Percentiles rank a stretch among this genome's conserved stretches.
Conservation (phyloP, 2,797 vertebrate genomes). For the Danio kyathit region DNA sequence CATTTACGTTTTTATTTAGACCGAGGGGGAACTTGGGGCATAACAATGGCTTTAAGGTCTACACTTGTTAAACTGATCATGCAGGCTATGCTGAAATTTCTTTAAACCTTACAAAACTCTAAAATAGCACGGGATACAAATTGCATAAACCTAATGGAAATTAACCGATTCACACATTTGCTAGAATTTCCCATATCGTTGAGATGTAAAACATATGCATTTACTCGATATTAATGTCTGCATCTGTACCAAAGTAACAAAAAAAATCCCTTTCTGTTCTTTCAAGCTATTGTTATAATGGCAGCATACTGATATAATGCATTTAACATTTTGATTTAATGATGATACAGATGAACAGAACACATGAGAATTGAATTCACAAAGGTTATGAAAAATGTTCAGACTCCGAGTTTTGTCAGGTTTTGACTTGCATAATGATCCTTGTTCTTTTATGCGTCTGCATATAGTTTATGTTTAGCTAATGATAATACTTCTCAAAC, state of each 20-base stretch:
- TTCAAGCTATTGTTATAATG: conserved; percentile 8
- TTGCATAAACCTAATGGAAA: background rate
- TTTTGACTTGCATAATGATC: background rate
- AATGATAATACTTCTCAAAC: background rate
- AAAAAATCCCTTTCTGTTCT: background rate
- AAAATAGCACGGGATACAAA: background rate
- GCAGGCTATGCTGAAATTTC: conserved; percentile 20
- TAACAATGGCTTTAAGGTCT: conserved; percentile 65
- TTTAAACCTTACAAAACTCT: background rate
- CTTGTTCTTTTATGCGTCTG: background rate
- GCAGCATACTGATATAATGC: background rate
- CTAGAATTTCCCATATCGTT: background rate
- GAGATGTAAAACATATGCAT: background rate
- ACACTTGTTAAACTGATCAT: conserved; percentile 31
- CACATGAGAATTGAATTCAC: background rate
- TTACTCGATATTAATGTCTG: background rate
- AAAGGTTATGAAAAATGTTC: background rate
- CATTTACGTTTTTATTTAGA: conserved; percentile 74
- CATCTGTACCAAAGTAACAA: background rate
- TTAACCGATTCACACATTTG: background rate
- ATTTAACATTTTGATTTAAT: background rate
- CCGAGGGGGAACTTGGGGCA: conserved; percentile 38
- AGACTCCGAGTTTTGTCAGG: background rate
- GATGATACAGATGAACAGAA: background rate
- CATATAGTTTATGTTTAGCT: conserved; percentile 6